A percentile compares a stretch with the other conserved stretches of the same genome.
These are phyloP conservation scores for Drosophila anceps DNA, from an alignment of 2,888 invertebrate genomes.

Conservation along the genomic window DNA sequence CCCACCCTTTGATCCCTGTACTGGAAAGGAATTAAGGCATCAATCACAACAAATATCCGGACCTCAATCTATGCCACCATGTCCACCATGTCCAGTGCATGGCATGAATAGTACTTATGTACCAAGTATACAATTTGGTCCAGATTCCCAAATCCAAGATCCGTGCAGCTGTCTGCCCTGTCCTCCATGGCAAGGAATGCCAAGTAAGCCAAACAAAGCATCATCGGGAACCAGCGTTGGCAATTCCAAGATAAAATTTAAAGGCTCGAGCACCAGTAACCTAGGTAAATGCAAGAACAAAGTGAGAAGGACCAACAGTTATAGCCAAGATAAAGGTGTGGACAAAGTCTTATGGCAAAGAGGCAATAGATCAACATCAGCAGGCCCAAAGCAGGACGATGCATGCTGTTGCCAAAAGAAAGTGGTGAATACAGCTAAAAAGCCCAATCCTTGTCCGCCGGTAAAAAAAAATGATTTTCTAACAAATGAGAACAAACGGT, in stretches of 20 bases:
- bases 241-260: background rate
- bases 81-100: background rate
- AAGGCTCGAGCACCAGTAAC: background rate
- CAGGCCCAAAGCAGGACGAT: no score
- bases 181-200: background rate
- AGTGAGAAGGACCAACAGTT: background rate
- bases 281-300: background rate
- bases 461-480: no score
- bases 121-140: background rate
- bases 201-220: background rate
- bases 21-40: slow-evolving; percentile 31
- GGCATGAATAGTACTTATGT: background rate
- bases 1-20: slow-evolving; percentile 66
- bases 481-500: no score
- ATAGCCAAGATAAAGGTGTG: background rate
- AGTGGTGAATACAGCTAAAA: background rate
- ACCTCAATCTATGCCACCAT: background rate
- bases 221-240: background rate
- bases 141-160: background rate
- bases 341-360: background rate
- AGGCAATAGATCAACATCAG: background rate
- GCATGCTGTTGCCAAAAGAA: background rate
- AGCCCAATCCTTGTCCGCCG: no score
- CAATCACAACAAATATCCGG: no score
- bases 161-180: background rate